phyloP scores from a whole-genome alignment of 2,797 vertebrate genomes.

The Myotis vivesi region DNA sequence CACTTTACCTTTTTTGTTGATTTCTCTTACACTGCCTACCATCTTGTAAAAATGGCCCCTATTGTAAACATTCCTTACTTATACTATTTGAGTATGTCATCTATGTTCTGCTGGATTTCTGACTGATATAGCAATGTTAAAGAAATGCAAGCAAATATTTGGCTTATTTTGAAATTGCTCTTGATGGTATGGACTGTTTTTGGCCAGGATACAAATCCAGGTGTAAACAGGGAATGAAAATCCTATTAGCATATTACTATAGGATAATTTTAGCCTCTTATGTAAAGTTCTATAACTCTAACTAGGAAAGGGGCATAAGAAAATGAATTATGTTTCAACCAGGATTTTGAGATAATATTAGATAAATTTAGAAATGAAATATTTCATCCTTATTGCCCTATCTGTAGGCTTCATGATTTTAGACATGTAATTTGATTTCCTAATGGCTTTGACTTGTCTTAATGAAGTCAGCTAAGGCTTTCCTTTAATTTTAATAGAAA shows the following conservation, averaged over 20 bases:
- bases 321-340: conserved; percentile 65
- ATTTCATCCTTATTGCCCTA: conserved; percentile 61
- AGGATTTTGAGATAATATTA: conserved; percentile 47
- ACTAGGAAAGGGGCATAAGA: conserved; percentile 46
- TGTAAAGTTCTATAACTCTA: conserved; percentile 62
- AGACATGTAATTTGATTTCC: conserved; percentile 66
- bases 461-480: conserved; percentile 74
- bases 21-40: not conserved
- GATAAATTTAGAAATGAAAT: conserved; percentile 71
- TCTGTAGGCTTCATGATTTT: conserved; percentile 64
- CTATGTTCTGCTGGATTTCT: not conserved
- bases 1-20: not conserved
- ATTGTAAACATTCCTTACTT: not conserved
- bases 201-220: not conserved
- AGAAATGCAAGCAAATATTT: conserved; percentile 22
- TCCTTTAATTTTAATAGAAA: conserved; percentile 74
- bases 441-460: conserved; percentile 60
- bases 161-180: conserved; percentile 33
- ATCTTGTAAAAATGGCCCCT: not conserved
- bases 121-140: not conserved
- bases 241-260: conserved; percentile 15
- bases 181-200: not conserved
- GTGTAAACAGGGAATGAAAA: conserved; percentile 44
- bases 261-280: conserved; percentile 49
- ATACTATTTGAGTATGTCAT: not conserved